Conservation (phyloP, 2,113 vertebrate species). For the Chaetops frenatus region DNA sequence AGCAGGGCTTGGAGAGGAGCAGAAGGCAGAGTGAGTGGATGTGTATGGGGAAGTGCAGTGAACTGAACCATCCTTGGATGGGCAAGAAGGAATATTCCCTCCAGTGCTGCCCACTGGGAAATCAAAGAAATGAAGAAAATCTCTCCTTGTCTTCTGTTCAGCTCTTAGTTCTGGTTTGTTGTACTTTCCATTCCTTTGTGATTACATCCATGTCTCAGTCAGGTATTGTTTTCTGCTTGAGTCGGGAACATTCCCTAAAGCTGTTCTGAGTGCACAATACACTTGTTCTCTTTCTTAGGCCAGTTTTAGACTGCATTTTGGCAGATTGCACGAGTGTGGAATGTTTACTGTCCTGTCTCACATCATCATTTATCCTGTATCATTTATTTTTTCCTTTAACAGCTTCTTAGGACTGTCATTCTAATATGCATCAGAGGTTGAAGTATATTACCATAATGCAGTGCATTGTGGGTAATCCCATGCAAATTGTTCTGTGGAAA, state of each 20-base stretch:
- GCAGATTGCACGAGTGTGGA: neutral
- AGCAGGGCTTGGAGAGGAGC: neutral
- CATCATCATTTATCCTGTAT: conserved; percentile 48
- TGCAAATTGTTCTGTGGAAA: conserved; percentile 46
- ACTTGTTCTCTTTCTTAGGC: conserved; percentile 7
- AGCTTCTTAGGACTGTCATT: conserved; percentile 34
- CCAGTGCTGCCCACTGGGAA: neutral
- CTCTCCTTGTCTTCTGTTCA: neutral
- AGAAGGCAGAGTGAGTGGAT: neutral
- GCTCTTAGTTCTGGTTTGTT: conserved; percentile 23
- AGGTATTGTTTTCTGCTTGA: conserved; percentile 48
- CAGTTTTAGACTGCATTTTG: conserved; percentile 20
- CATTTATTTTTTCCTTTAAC: conserved; percentile 41
- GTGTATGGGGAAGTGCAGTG: neutral
- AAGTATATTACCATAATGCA: conserved; percentile 34
- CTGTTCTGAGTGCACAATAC: neutral
- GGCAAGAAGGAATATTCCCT: neutral
- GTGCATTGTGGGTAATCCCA: conserved; percentile 55
- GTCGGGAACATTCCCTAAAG: conserved; percentile 20
- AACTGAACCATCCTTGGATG: neutral
- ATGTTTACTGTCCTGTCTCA: conserved; percentile 23
- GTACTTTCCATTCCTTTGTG: neutral
- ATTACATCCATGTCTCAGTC: conserved; percentile 3
- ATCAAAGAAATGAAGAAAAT: conserved; percentile 12
- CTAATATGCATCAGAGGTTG: conserved; percentile 3